phyloP scores from a whole-genome alignment of 2,888 invertebrate species.

The Peribatodes rhomboidaria region DNA sequence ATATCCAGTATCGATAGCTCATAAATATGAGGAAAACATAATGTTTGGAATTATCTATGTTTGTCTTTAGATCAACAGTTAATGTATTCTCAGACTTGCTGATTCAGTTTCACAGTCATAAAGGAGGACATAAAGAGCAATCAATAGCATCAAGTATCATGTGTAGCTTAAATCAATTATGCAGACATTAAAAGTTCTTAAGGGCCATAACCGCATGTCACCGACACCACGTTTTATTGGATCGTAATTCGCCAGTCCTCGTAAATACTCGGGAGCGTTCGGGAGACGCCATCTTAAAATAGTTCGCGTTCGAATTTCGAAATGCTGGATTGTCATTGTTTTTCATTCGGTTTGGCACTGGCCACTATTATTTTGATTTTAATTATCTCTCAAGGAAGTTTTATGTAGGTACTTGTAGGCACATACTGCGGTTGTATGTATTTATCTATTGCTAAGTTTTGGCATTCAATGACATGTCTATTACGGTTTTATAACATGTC shows the following conservation, averaged over 20 bases:
- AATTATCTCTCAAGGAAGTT: conserved; percentile 2
- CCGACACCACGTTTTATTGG: conserved; percentile 70
- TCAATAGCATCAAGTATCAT: conserved; percentile 52
- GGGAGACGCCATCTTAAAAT: conserved; percentile 71
- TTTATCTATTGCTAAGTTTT: neutral
- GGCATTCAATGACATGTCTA: neutral
- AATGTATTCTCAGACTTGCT: neutral
- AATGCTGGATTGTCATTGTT: conserved; percentile 60
- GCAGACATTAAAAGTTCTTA: conserved; percentile 65
- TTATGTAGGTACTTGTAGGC: neutral
- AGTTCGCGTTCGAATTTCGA: conserved; percentile 65
- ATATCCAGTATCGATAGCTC: too few relatives aligned
- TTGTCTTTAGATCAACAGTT: neutral
- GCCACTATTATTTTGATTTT: conserved; percentile 13
- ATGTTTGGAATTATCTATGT: conserved; percentile 3
- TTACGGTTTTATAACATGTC: conserved; percentile 7
- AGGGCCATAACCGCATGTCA: conserved; percentile 65
- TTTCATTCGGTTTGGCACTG: conserved; percentile 28
- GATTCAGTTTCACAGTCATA: conserved; percentile 19
- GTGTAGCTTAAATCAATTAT: conserved; percentile 69
- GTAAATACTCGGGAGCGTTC: conserved; percentile 67
- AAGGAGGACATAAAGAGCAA: conserved; percentile 46
- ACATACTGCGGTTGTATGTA: neutral
- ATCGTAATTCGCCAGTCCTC: conserved; percentile 73
- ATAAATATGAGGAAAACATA: too few relatives aligned